Conservation (phyloP, 2,888 invertebrate species). For the Unio pictorum region DNA sequence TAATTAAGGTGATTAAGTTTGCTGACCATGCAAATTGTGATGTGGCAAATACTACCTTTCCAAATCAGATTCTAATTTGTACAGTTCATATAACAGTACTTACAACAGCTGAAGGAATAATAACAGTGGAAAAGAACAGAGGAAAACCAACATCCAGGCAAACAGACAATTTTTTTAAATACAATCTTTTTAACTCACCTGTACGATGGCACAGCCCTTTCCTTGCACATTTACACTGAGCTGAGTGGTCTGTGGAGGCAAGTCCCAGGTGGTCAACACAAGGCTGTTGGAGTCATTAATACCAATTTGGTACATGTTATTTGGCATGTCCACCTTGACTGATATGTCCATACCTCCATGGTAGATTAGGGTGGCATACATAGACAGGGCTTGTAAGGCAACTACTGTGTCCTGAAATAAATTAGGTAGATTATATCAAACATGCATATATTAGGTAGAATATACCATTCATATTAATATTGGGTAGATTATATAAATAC, state of each 20-base stretch:
- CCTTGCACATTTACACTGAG: constrained; percentile 32
- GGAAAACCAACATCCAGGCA: too few species aligned
- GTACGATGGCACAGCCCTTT: constrained; percentile 60
- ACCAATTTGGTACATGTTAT: constrained; percentile 9
- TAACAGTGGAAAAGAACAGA: too few species aligned
- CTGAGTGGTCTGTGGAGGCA: constrained; percentile 14
- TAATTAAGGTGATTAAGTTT: too few species aligned
- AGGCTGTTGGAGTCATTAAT: constrained; percentile 16
- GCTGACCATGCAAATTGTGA: too few species aligned
- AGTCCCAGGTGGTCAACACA: constrained; percentile 15
- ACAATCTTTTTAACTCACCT: constrained; percentile 38
- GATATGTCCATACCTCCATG: constrained; percentile 27
- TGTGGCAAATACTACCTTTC: too few species aligned
- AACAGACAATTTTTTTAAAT: too few species aligned
- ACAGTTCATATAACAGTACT: too few species aligned
- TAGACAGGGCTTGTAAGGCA: constrained; percentile 69
- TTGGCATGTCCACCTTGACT: constrained; percentile 17
- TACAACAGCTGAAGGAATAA: too few species aligned
- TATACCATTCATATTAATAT: too few species aligned
- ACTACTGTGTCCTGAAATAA: constrained; percentile 70
- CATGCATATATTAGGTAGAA: too few species aligned
- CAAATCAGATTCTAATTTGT: too few species aligned
- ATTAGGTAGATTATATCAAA: neutral
- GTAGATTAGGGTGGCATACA: constrained; percentile 55
- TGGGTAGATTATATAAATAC: too few species aligned